These are phyloP conservation scores for Caenorhabditis sp. DNA, from an alignment of 2,888 invertebrate species.

Conservation along the genomic window DNA sequence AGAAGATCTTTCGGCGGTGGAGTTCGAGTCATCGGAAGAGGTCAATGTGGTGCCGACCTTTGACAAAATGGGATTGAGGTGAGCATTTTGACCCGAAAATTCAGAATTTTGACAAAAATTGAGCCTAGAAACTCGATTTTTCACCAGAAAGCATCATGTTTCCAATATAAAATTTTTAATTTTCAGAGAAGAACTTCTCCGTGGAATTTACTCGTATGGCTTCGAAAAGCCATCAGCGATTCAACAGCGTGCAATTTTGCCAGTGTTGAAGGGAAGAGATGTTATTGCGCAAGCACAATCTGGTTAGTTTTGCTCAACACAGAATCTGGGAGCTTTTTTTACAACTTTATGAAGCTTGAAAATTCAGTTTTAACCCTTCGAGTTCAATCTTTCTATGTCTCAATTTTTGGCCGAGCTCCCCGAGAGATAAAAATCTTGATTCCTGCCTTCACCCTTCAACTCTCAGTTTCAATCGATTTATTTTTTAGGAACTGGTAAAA, in stretches of 20 bases:
- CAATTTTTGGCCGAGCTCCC: too few species aligned
- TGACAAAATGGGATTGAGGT: slow-evolving; percentile 85
- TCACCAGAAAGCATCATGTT: too few species aligned
- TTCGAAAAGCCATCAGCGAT: slow-evolving; percentile 99
- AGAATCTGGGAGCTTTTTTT: too few species aligned
- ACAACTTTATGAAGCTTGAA: too few species aligned
- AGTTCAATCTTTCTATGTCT: too few species aligned
- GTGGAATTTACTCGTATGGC: slow-evolving; percentile 97
- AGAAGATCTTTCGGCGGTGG: slow-evolving; percentile 94
- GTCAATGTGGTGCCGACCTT: slow-evolving; percentile 95
- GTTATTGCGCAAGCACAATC: slow-evolving; percentile 86
- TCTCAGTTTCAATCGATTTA: background rate
- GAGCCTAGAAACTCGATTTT: background rate
- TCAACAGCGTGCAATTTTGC: slow-evolving; percentile 93
- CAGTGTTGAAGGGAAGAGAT: slow-evolving; percentile 94
- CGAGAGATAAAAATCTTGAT: too few species aligned
- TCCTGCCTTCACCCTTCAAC: background rate
- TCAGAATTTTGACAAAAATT: background rate
- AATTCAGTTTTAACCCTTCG: too few species aligned
- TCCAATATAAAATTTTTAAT: background rate
- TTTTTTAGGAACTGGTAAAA: slow-evolving; percentile 86
- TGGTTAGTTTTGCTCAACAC: slow-evolving; percentile 7
- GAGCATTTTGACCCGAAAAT: background rate
- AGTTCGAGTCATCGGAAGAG: slow-evolving; percentile 98
- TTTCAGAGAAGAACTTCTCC: slow-evolving; percentile 83